Evolutionary conservation across 2,888 invertebrate species (phyloP).

Genomic region (Lycaena phlaeas): DNA sequence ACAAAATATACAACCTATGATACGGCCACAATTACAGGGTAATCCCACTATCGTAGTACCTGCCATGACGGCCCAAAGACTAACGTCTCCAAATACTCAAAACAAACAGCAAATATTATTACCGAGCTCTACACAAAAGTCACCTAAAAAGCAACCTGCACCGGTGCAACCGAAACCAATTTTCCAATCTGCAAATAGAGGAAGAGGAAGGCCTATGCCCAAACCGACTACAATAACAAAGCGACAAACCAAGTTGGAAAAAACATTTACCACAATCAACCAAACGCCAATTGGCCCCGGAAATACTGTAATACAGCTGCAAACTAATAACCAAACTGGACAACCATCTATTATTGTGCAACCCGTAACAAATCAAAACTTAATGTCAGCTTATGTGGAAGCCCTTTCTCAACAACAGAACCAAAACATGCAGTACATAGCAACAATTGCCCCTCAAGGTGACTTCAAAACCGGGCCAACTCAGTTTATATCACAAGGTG

Average conservation of each 20-base stretch:
- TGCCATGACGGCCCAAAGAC: conserved; percentile 57
- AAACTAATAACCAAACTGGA: conserved; percentile 67
- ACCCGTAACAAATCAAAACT: conserved; percentile 73
- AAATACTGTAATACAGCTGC: conserved; percentile 72
- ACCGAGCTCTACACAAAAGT: conserved; percentile 54
- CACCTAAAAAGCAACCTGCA: conserved; percentile 61
- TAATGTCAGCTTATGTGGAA: conserved; percentile 78
- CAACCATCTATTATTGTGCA: conserved; percentile 80
- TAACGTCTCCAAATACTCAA: conserved; percentile 55
- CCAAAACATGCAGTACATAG: conserved; percentile 83
- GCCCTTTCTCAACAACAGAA: conserved; percentile 79
- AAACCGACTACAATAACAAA: conserved; percentile 62
- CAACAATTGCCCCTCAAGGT: conserved; percentile 77
- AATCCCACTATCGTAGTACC: conserved; percentile 64
- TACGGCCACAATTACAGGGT: conserved; percentile 59
- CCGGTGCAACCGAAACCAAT: conserved; percentile 65
- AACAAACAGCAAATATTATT: conserved; percentile 61
- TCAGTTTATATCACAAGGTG: conserved; percentile 70
- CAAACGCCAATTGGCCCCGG: conserved; percentile 56
- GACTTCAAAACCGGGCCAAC: conserved; percentile 70
- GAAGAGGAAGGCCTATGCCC: conserved; percentile 58
- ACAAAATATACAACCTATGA: conserved; percentile 68
- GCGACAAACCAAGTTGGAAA: conserved; percentile 62
- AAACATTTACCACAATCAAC: conserved; percentile 60
- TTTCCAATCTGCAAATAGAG: conserved; percentile 56